phyloP scores from a whole-genome alignment of 2,797 vertebrate species.

The Orientallactaga sibirica region DNA sequence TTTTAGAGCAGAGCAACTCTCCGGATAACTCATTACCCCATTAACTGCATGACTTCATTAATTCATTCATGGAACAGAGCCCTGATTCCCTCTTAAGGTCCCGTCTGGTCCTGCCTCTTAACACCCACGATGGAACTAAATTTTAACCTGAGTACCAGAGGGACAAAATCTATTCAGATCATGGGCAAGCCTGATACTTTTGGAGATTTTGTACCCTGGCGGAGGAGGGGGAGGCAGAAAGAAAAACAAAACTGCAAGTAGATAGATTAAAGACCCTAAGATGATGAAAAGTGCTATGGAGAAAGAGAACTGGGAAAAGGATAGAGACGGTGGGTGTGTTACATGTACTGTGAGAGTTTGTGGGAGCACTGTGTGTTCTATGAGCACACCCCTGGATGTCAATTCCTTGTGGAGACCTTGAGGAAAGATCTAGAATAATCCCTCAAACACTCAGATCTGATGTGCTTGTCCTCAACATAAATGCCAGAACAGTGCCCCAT shows the following conservation, averaged over 20 bases:
- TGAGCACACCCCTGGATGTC: neutral
- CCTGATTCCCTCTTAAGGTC: neutral
- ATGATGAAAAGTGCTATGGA: neutral
- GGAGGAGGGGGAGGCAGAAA: neutral
- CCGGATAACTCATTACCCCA: neutral
- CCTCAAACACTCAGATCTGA: constrained; percentile 2
- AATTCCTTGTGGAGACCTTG: neutral
- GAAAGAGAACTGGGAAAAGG: neutral
- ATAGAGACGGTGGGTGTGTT: neutral
- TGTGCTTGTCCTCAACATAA: neutral
- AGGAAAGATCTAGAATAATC: neutral
- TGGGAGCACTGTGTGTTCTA: no score
- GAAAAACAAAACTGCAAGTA: neutral
- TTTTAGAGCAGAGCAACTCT: neutral
- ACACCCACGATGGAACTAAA: neutral
- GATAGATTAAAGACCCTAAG: neutral
- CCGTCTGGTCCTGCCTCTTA: neutral
- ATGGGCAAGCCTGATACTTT: neutral
- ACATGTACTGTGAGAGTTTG: fast-evolving
- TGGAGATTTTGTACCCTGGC: neutral
- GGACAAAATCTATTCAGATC: neutral
- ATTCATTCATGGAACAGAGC: neutral
- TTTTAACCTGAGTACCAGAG: neutral
- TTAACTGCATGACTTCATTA: neutral
- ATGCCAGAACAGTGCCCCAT: fast-evolving